Percentiles rank a stretch among this genome's conserved stretches.
These are phyloP conservation scores for Pipistrellus kuhlii DNA, from an alignment of 2,797 vertebrate genomes.

Conservation along the genomic window DNA sequence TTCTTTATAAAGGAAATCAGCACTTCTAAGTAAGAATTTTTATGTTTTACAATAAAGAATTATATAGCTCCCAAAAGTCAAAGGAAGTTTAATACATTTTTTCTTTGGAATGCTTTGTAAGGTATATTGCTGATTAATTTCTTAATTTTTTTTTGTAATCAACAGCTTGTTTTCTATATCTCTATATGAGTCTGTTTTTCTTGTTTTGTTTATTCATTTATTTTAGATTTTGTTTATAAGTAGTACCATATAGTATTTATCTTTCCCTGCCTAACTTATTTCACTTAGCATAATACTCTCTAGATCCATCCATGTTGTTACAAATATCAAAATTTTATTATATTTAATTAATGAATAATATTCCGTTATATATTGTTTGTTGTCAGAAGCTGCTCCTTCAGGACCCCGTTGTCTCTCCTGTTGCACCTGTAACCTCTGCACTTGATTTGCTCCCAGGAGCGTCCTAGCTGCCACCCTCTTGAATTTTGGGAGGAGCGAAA, in stretches of 20 bases:
- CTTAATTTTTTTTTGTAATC: neutral
- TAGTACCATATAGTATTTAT: neutral
- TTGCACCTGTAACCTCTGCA: no score
- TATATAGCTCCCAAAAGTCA: neutral
- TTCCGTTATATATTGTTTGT: neutral
- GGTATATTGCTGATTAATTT: neutral
- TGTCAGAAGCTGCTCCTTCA: no score
- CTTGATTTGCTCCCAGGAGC: no score
- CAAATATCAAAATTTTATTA: neutral
- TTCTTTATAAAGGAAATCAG: constrained; percentile 57
- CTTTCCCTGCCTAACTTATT: neutral
- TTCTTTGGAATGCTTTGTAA: neutral
- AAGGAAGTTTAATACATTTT: neutral
- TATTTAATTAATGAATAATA: neutral
- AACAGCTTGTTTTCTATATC: neutral
- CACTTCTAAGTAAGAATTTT: constrained; percentile 61
- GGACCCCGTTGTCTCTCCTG: no score
- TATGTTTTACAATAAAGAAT: neutral
- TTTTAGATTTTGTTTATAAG: neutral
- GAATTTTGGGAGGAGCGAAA: no score
- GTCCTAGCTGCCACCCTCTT: no score
- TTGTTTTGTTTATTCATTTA: neutral
- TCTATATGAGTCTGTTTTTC: neutral
- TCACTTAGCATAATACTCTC: neutral
- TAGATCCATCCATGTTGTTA: neutral